A percentile compares a stretch with the other conserved stretches of the same genome.
Evolutionary conservation across 2,113 vertebrate species (phyloP).

Genomic region (Ceyx melanurus): DNA sequence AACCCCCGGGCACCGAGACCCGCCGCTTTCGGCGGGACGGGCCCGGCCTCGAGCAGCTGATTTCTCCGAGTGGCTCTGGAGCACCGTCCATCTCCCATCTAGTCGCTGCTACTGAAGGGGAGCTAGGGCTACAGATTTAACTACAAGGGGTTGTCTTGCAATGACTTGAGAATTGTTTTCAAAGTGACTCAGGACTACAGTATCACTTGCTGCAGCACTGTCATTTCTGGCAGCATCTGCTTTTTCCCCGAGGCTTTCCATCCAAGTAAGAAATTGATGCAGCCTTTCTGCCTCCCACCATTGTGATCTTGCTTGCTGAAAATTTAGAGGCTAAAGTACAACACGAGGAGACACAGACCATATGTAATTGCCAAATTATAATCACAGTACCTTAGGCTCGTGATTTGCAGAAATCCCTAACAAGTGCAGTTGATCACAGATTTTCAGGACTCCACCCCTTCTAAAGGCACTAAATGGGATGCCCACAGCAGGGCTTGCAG

Average conservation of each 20-base stretch:
- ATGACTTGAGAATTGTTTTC: not conserved
- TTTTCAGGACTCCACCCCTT: not conserved
- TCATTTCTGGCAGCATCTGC: not conserved
- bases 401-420: not conserved
- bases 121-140: not conserved
- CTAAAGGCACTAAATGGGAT: not conserved
- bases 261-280: not conserved
- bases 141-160: not conserved
- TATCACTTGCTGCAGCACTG: not conserved
- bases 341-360: not conserved
- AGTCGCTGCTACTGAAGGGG: not conserved
- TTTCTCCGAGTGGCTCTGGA: not conserved
- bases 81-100: not conserved
- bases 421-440: not conserved
- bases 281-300: not conserved
- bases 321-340: not conserved
- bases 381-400: not conserved
- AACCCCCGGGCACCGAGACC: too few relatives aligned
- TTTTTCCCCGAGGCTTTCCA: not conserved
- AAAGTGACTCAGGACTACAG: not conserved
- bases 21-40: too few relatives aligned
- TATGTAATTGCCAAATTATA: not conserved
- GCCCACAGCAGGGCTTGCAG: not conserved
- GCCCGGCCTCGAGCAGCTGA: too few relatives aligned
- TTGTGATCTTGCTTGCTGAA: not conserved